Percentiles rank a stretch among this genome's conserved stretches.
phyloP scores from a whole-genome alignment of 2,888 invertebrate genomes.

The Apamea crenata region DNA sequence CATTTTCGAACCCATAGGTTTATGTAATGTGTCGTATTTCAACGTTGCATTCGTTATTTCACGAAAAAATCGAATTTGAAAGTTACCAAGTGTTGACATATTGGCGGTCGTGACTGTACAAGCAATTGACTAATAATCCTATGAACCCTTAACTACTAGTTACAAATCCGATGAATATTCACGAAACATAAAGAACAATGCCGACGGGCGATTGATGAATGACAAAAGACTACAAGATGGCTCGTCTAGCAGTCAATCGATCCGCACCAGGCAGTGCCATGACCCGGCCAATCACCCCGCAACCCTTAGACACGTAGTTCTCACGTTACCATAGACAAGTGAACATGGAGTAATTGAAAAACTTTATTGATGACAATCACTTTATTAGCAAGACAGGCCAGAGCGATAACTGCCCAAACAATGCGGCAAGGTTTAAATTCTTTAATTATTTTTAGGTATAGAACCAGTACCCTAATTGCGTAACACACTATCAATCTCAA shows the following conservation, averaged over 20 bases:
- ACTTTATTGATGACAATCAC: slow-evolving; percentile 12
- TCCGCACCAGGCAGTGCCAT: slow-evolving; percentile 82
- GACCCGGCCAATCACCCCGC: slow-evolving; percentile 86
- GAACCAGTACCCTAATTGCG: neutral
- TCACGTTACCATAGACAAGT: slow-evolving; percentile 58
- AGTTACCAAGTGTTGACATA: too few relatives aligned
- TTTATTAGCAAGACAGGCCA: neutral
- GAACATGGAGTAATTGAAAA: slow-evolving; percentile 36
- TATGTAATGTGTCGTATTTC: too few relatives aligned
- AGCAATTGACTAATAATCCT: neutral
- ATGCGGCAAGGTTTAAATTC: neutral
- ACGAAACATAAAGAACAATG: slow-evolving; percentile 63
- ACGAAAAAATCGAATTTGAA: too few relatives aligned
- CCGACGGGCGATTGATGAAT: slow-evolving; percentile 73
- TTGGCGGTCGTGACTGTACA: neutral
- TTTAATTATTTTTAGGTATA: neutral
- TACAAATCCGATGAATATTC: slow-evolving; percentile 54
- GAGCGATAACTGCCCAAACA: neutral
- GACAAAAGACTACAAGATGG: slow-evolving; percentile 79
- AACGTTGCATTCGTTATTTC: too few relatives aligned
- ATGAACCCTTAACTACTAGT: slow-evolving; percentile 31
- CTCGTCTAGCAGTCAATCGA: slow-evolving; percentile 80
- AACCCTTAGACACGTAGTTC: slow-evolving; percentile 72
- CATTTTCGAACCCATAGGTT: too few relatives aligned
- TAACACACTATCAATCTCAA: neutral